These are phyloP conservation scores for Tachina lurida DNA, from an alignment of 2,888 invertebrate species.

Conservation along the genomic window DNA sequence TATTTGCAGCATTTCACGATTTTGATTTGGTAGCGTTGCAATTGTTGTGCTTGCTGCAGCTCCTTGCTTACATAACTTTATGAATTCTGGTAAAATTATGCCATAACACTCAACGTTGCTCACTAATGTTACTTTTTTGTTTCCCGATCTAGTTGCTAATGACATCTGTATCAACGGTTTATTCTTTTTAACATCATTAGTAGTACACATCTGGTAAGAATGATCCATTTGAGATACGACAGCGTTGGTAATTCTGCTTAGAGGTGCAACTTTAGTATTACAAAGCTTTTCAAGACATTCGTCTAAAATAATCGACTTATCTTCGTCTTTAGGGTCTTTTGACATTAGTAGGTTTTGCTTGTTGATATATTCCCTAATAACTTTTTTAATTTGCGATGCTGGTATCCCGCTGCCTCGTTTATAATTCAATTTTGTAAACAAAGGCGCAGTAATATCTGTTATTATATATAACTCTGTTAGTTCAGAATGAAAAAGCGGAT, in stretches of 20 bases:
- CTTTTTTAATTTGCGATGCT: slow-evolving; percentile 86
- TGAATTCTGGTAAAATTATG: slow-evolving; percentile 90
- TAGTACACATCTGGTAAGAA: slow-evolving; percentile 82
- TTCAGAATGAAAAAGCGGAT: slow-evolving; percentile 80
- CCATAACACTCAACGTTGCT: slow-evolving; percentile 95
- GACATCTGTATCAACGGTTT: slow-evolving; percentile 91
- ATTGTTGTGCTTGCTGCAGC: slow-evolving; percentile 95
- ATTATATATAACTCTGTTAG: slow-evolving; percentile 81
- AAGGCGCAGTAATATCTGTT: slow-evolving; percentile 79
- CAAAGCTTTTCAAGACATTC: slow-evolving; percentile 78
- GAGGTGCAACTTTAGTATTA: slow-evolving; percentile 81
- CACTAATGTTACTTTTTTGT: slow-evolving; percentile 96
- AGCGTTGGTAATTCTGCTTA: slow-evolving; percentile 88
- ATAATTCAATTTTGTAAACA: slow-evolving; percentile 81
- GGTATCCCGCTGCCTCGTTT: slow-evolving; percentile 87
- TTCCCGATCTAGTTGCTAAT: slow-evolving; percentile 90
- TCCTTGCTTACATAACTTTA: slow-evolving; percentile 91
- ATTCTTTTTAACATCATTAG: slow-evolving; percentile 84
- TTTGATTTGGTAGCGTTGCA: slow-evolving; percentile 88
- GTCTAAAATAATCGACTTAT: slow-evolving; percentile 78
- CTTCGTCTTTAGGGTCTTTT: slow-evolving; percentile 77
- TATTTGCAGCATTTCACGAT: slow-evolving; percentile 90
- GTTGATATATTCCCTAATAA: slow-evolving; percentile 89
- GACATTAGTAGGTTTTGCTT: slow-evolving; percentile 85
- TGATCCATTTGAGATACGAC: slow-evolving; percentile 87